phyloP scores from a whole-genome alignment of 2,797 vertebrate species.

The Anomalospiza imberbis region DNA sequence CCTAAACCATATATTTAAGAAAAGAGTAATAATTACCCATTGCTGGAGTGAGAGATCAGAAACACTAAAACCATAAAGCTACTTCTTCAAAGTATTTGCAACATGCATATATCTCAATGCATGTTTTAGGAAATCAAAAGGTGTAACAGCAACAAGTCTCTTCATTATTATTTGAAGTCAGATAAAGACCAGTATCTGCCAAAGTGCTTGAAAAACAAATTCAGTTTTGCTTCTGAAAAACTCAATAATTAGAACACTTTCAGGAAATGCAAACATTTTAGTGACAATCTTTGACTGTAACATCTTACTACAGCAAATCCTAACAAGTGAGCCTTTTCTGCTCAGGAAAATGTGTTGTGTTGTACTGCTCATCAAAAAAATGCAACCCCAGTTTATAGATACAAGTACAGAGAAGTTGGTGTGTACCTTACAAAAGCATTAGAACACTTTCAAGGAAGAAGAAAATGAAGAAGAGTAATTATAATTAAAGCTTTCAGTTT shows the following conservation, averaged over 20 bases:
- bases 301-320: not conserved
- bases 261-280: not conserved
- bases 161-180: not conserved
- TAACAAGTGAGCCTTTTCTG: not conserved
- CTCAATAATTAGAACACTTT: not conserved
- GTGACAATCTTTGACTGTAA: not conserved
- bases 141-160: not conserved
- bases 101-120: not conserved
- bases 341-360: not conserved
- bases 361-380: conserved; percentile 32
- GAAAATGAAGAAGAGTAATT: conserved; percentile 49
- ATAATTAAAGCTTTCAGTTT: conserved; percentile 64
- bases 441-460: conserved; percentile 32
- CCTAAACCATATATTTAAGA: not conserved
- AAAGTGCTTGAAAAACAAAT: not conserved
- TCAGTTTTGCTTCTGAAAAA: not conserved
- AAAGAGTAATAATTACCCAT: not conserved
- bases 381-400: not conserved
- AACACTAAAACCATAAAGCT: not conserved
- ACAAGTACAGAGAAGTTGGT: not conserved
- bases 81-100: not conserved
- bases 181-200: not conserved
- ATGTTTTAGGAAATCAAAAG: not conserved
- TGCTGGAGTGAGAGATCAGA: not conserved
- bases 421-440: conserved; percentile 19